Evolutionary conservation across 2,888 invertebrate genomes (phyloP), one percentile per base, ranked within the genome.

Genomic region (Mythimna ferrago): DNA sequence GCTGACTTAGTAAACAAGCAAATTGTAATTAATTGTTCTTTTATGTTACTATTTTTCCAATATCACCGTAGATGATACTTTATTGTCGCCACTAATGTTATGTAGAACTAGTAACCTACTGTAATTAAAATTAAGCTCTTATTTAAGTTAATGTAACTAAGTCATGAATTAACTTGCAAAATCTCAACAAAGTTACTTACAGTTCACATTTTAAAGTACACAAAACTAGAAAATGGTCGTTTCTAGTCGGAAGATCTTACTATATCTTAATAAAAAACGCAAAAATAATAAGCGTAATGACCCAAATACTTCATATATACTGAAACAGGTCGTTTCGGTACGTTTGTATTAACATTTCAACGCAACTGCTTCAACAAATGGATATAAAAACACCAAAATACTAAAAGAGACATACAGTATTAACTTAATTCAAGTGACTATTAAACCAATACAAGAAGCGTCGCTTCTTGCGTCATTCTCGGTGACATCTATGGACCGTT

Each of bases 181-280:
- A 66, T 65, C 67, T 82, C 67, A 79, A 79, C 80, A 82, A 66
- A 67, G 74, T 79, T 79, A 70, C 70, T n/a, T 35, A 44, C 58
- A 69, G 41, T 9, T 68, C 66, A 62, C 57, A 64, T 41, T 72
- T 53, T 35, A 3, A 38, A 58, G n/a, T 35, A 38, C 10, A 58
- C 7, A 35, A 19, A 35, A 35, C 19, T 35, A 58, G 35, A 58
- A 58, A 32, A 32, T 3, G 11, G 10, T 11, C 11, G 41, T 41
- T 41, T 38, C 14, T 32, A 32, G 19, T 32, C 7, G 1, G 38
- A 57, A 51, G 19, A 56, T 21, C 6, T 9, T 14, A 2, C 2
- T 51, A 4, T 7, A 58, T 51, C 11, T 58, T 10, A 58, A 19
- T 32, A 26, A 60, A 44, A 35, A 38, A 9, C 38, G 21, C 14